Evolutionary conservation across 2,888 invertebrate genomes (phyloP).

Genomic region (Podabrus alpinus): DNA sequence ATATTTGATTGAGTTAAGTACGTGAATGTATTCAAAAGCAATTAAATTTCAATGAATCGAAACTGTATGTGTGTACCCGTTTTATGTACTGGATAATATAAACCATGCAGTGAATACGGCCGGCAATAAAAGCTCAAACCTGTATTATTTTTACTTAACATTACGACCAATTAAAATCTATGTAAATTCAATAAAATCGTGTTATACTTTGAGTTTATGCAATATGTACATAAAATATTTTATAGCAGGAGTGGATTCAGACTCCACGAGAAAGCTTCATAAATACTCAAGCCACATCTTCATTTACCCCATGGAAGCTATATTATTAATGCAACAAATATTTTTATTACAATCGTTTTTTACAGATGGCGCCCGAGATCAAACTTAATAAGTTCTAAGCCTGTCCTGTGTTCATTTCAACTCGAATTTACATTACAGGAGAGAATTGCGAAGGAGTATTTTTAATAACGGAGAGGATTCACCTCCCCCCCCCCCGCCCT

Average conservation of each 20-base stretch:
- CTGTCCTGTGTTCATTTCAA: no score
- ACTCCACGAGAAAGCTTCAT: not conserved
- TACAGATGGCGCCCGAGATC: no score
- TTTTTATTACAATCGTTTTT: no score
- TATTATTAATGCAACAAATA: no score
- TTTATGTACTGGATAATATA: not conserved
- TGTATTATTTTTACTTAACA: not conserved
- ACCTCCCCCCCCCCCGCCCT: no score
- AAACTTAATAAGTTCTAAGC: no score
- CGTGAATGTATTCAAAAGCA: not conserved
- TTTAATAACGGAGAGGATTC: no score
- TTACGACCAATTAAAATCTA: not conserved
- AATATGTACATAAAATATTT: not conserved
- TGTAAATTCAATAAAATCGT: conserved; percentile 1
- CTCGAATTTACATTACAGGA: no score
- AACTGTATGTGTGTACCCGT: not conserved
- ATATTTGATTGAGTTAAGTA: not conserved
- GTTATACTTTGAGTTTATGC: not conserved
- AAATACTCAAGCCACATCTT: not conserved
- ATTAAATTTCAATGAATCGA: not conserved
- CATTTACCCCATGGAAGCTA: no score
- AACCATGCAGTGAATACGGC: not conserved
- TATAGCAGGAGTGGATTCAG: not conserved
- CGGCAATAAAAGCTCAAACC: not conserved
- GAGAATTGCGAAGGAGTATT: no score